phyloP scores from a whole-genome alignment of 2,888 invertebrate genomes.

The Podabrus alpinus region DNA sequence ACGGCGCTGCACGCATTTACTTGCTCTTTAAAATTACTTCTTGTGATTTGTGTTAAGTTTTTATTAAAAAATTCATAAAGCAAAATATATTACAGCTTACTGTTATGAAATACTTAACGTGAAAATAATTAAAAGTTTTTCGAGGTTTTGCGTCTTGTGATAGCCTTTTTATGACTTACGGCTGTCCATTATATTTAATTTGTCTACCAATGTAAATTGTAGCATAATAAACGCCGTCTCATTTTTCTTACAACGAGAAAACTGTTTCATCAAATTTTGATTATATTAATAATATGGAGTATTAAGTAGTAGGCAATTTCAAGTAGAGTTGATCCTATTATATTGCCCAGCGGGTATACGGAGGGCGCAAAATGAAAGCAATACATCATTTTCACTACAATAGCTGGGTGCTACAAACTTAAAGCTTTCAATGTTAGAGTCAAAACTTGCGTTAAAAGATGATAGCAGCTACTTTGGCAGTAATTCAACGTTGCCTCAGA shows the following conservation, averaged over 20 bases:
- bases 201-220: not conserved
- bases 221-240: not conserved
- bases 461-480: slow-evolving; percentile 17
- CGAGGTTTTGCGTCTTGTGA: not conserved
- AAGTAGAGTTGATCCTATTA: slow-evolving; percentile 29
- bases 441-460: slow-evolving; percentile 10
- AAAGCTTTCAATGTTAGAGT: slow-evolving; percentile 26
- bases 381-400: slow-evolving; percentile 52
- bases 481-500: not conserved
- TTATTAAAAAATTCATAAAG: not conserved
- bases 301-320: slow-evolving; percentile 39
- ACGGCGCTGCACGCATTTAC: not conserved
- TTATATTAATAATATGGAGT: slow-evolving; percentile 7
- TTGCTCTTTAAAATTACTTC: not conserved
- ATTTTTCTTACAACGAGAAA: not conserved
- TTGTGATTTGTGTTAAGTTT: not conserved
- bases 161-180: not conserved
- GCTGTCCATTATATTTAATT: not conserved
- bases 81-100: not conserved
- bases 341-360: slow-evolving; percentile 37
- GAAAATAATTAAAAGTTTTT: not conserved
- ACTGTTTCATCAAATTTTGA: not conserved
- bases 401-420: slow-evolving; percentile 37
- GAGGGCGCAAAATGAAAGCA: slow-evolving; percentile 46
- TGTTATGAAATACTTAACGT: not conserved